Percentiles rank a stretch among this genome's conserved stretches.
Evolutionary conservation across 2,888 invertebrate species (phyloP).

Genomic region (Phaedon cochleariae): DNA sequence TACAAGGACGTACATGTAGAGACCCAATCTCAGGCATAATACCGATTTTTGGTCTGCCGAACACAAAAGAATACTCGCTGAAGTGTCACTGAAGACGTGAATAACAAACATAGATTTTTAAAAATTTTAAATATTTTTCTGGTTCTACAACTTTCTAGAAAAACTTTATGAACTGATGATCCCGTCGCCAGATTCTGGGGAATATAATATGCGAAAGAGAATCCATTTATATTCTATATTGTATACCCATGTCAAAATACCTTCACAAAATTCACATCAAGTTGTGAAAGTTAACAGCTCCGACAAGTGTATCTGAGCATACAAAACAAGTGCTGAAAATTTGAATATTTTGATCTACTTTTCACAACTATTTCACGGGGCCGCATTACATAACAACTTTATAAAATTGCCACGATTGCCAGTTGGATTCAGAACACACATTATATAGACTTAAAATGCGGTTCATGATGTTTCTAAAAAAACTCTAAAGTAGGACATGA

Average conservation of each 20-base stretch:
- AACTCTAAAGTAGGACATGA: background rate
- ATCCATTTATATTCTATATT: constrained; percentile 2
- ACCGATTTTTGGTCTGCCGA: no score
- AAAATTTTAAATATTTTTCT: no score
- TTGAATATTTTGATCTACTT: background rate
- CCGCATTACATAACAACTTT: background rate
- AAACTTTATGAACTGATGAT: no score
- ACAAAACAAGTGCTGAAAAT: background rate
- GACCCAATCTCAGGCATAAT: no score
- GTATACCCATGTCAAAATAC: background rate
- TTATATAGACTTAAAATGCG: background rate
- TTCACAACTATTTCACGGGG: background rate
- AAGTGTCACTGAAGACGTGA: no score
- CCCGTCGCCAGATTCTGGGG: no score
- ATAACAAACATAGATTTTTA: no score
- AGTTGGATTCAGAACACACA: background rate
- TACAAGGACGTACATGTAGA: background rate
- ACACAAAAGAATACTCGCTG: no score
- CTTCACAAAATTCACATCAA: background rate
- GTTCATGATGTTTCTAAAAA: background rate
- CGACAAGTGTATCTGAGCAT: background rate
- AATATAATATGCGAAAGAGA: background rate
- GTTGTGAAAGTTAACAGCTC: background rate
- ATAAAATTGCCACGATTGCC: background rate
- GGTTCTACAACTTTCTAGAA: no score